Evolutionary conservation across 1,140 invertebrate genomes (phyloP), one percentile per base, ranked within the genome.

Genomic region (Eupristina koningsbergeri): DNA sequence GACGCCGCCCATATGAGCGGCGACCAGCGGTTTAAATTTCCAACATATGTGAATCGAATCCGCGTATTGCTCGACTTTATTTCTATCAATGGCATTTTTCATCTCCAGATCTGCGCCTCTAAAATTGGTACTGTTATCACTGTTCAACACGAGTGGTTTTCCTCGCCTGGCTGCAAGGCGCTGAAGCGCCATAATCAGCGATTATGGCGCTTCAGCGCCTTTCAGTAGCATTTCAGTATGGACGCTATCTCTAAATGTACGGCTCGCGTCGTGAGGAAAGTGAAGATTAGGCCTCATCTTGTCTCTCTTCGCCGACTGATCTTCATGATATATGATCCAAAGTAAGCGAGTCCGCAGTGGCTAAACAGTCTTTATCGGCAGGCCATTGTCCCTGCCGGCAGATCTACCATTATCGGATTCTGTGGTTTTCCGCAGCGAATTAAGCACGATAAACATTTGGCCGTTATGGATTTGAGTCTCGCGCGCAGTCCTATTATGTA

Each of bases 201-300:
- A 86, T 26, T 87, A 86, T 3, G 84, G 81, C 15, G 85, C 86
- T 13, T n/a, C n/a, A n/a, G n/a, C n/a, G n/a, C n/a, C n/a, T n/a
- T n/a, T n/a, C n/a, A n/a, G n/a, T n/a, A n/a, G n/a, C n/a, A n/a
- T n/a, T n/a, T n/a, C n/a, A 88, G 83, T 31, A 73, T 77, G 19
- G 34, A 11, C 0, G 85, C 87, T 3, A 89, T 15, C 78, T 90
- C 88, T 6, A 90, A n/a, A 29, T 89, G 87, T 17, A 89, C 82
- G 1, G 87, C 89, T 63, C 87, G 39, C 1, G 86, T 84, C 0
- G 85, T 85, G 9, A 89, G 34, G 63, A 86, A 89, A 0, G 86
- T 88, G 36, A 90, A 90, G 7, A 93, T 31, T 26, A 85, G 87
- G 11, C 90, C 85, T 64, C 86, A 92, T n/a, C 88, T 76, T 73